Conservation (phyloP, 1,140 invertebrate species). For the Drosophila bocqueti region DNA sequence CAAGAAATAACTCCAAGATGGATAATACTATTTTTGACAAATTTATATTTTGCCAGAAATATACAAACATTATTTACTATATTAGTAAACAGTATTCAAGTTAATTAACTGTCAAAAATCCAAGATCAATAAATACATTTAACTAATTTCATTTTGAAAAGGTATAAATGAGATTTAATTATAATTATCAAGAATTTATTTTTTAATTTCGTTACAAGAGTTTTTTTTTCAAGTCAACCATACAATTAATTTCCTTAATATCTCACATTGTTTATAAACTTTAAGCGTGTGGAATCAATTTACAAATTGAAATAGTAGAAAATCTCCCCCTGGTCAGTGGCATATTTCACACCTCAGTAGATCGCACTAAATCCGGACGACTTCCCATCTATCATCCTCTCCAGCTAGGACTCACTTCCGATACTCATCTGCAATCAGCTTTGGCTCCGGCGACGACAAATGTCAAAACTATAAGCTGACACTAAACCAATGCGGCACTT, state of each 20-base stretch:
- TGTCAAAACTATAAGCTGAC: constrained; percentile 82
- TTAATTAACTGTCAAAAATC: neutral
- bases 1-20: neutral
- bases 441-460: constrained; percentile 38
- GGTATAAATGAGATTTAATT: neutral
- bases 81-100: neutral
- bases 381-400: constrained; percentile 44
- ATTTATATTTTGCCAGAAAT: neutral
- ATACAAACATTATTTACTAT: neutral
- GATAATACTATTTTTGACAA: neutral
- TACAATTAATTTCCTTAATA: neutral
- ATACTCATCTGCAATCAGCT: constrained; percentile 64
- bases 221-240: no score
- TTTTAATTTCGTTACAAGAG: no score
- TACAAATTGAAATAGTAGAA: neutral
- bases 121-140: neutral
- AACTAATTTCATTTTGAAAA: no score
- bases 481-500: constrained; percentile 78
- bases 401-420: constrained; percentile 28
- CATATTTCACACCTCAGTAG: constrained; percentile 72
- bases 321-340: constrained; percentile 5
- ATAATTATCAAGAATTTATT: neutral
- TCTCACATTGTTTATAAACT: neutral
- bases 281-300: neutral
- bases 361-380: neutral